These are phyloP conservation scores for Porites lutea DNA, from an alignment of 64 coral and sea anemone species.

Conservation along the genomic window DNA sequence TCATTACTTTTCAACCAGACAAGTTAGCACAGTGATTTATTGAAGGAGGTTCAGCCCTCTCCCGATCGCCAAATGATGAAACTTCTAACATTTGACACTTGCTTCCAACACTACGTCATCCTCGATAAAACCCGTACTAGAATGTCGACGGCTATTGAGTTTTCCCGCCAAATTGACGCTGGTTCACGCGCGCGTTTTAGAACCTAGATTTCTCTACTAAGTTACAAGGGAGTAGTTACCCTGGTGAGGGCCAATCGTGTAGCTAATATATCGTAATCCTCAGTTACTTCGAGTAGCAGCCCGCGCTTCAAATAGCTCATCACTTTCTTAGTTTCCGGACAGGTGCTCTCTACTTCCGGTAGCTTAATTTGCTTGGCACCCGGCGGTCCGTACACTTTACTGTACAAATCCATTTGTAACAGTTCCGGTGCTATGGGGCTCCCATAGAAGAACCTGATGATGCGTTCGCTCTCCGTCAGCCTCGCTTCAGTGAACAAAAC, in stretches of 20 bases:
- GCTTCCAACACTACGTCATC: too few species aligned
- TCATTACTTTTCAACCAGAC: too few species aligned
- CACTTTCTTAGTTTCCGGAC: conserved; percentile 58
- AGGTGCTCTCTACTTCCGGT: conserved; percentile 19
- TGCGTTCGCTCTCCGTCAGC: conserved; percentile 6
- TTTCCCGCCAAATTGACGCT: too few species aligned
- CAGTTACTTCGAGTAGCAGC: conserved; percentile 68
- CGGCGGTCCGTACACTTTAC: conserved; percentile 56
- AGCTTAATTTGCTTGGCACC: conserved; percentile 63
- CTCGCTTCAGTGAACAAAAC: conserved; percentile 24
- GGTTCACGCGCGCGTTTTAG: too few species aligned
- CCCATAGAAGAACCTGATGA: conserved; percentile 23
- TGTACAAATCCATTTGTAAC: neutral
- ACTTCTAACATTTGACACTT: too few species aligned
- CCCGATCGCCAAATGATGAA: too few species aligned
- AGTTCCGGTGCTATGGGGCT: neutral
- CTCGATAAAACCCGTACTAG: too few species aligned
- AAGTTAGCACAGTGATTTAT: too few species aligned
- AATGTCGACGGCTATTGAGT: too few species aligned
- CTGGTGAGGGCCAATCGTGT: conserved; percentile 47
- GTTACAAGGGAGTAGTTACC: neutral
- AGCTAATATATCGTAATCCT: conserved; percentile 61
- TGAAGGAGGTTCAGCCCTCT: too few species aligned
- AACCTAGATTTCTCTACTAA: too few species aligned
- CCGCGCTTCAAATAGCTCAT: conserved; percentile 78